Evolutionary conservation across 1,140 invertebrate species (phyloP).

Genomic region (Zaprionus taronus): DNA sequence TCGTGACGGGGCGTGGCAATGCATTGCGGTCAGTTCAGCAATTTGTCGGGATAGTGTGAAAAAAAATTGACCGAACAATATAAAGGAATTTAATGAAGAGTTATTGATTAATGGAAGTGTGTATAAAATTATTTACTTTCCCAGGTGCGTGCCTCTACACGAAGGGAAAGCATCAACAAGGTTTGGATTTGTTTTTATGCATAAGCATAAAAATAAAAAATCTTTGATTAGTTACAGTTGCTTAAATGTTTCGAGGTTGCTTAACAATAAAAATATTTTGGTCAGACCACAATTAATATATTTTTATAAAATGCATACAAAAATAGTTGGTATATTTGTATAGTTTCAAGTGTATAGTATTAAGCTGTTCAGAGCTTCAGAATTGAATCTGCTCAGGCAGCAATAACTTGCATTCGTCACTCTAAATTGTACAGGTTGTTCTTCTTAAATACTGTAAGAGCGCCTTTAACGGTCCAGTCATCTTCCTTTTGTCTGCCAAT

Average conservation of each 20-base stretch:
- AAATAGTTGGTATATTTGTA: no score
- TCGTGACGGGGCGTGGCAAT: neutral
- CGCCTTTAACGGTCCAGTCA: neutral
- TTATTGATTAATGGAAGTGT: constrained; percentile 5
- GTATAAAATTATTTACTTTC: constrained; percentile 36
- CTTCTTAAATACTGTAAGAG: neutral
- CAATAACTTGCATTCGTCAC: no score
- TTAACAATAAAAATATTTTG: no score
- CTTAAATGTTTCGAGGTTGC: neutral
- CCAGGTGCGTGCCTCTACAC: neutral
- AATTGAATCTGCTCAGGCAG: no score
- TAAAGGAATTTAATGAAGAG: constrained; percentile 12
- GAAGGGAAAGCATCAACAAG: no score
- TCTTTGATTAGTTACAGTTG: neutral
- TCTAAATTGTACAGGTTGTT: no score
- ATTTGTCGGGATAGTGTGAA: neutral
- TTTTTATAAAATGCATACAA: no score
- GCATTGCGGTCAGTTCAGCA: neutral
- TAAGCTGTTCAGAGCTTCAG: no score
- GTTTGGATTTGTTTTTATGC: no score
- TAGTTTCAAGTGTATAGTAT: no score
- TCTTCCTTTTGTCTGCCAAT: constrained; percentile 17
- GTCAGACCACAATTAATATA: no score
- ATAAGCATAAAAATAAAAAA: neutral
- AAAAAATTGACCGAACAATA: neutral